Conservation (phyloP, 53 echinoderm and acorn worm genomes). For the Paracentrotus lividus region DNA sequence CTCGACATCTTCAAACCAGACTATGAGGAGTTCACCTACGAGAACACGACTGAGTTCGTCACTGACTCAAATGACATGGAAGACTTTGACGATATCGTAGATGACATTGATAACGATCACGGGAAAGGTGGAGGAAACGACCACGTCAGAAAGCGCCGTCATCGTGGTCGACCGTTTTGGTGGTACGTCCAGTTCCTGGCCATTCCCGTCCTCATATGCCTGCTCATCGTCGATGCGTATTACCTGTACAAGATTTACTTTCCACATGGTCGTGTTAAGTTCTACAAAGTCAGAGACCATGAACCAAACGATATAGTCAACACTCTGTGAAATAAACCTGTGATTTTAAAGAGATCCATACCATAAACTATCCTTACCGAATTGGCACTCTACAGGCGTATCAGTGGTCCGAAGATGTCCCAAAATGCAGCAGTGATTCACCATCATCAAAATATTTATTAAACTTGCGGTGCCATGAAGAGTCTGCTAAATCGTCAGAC, state of each 20-base stretch:
- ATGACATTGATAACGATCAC: background rate
- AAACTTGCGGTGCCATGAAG: too few relatives aligned
- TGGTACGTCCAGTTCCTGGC: constrained; percentile 67
- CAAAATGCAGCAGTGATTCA: background rate
- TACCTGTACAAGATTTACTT: constrained; percentile 65
- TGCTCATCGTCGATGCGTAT: constrained; percentile 64
- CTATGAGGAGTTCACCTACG: background rate
- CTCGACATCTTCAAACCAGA: constrained; percentile 34
- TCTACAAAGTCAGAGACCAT: constrained; percentile 67
- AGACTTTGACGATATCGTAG: background rate
- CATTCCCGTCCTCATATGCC: constrained; percentile 62
- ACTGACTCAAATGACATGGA: background rate
- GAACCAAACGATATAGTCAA: constrained; percentile 58
- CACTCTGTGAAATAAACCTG: constrained; percentile 25
- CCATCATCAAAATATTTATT: too few relatives aligned
- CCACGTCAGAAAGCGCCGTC: background rate
- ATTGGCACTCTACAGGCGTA: background rate
- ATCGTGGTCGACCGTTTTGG: constrained; percentile 53
- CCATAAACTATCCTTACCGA: too few relatives aligned
- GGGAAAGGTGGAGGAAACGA: background rate
- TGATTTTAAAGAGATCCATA: background rate
- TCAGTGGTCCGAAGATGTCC: background rate
- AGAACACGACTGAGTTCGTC: constrained; percentile 47
- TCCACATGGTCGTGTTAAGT: constrained; percentile 61
- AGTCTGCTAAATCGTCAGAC: too few relatives aligned